Conservation (phyloP, 23 tunicate species). For the Trididemnum clinides region DNA sequence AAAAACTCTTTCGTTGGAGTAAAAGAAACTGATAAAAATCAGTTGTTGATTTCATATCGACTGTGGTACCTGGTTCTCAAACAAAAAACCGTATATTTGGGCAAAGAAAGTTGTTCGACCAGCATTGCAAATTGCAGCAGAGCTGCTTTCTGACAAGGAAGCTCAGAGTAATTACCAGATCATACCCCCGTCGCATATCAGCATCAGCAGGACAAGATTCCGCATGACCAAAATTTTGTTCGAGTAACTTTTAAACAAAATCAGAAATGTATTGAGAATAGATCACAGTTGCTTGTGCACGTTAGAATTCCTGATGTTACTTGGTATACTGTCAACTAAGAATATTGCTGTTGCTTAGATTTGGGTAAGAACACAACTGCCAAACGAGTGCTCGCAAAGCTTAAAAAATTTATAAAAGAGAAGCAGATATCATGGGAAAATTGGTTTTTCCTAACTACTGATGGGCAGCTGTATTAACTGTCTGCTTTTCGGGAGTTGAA, state of each 20-base stretch:
- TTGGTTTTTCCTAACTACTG: conserved; percentile 10
- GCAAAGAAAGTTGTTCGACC: conserved; percentile 43
- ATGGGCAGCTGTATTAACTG: conserved; percentile 53
- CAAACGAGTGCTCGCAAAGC: conserved; percentile 38
- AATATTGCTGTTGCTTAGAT: conserved; percentile 53
- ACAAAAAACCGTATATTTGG: background rate
- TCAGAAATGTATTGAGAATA: conserved; percentile 29
- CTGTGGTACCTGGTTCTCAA: conserved; percentile 11
- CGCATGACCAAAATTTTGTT: conserved; percentile 39
- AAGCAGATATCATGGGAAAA: too few relatives aligned
- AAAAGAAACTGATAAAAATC: conserved; percentile 31
- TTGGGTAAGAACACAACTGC: conserved; percentile 46
- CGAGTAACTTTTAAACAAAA: conserved; percentile 35
- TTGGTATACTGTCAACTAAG: conserved; percentile 13
- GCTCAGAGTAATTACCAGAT: conserved; percentile 28
- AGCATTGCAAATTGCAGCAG: conserved; percentile 55
- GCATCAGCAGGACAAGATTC: conserved; percentile 4
- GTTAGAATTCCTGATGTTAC: conserved; percentile 47
- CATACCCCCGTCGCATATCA: conserved; percentile 13
- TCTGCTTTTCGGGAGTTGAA: conserved; percentile 35
- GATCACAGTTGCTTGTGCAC: conserved; percentile 50
- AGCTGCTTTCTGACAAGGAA: conserved; percentile 44
- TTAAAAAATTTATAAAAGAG: too few relatives aligned
- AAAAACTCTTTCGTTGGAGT: conserved; percentile 26
- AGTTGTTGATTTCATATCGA: conserved; percentile 40